Conservation (phyloP, 2,113 vertebrate genomes). For the Clarias macrocephalus region DNA sequence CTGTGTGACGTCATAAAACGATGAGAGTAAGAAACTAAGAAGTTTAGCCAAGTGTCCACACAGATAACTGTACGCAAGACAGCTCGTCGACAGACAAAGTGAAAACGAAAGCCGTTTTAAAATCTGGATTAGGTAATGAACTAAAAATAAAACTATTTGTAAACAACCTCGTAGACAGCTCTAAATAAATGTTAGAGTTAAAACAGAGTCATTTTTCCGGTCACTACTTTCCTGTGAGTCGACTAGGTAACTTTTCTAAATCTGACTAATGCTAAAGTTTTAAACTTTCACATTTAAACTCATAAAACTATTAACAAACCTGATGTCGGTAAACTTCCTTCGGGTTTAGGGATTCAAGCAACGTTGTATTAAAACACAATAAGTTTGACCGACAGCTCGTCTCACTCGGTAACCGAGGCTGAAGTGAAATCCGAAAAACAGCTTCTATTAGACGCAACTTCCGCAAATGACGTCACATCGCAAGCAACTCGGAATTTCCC, state of each 20-base stretch:
- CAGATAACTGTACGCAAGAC: neutral
- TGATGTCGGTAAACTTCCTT: neutral
- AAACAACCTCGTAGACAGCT: neutral
- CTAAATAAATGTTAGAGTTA: neutral
- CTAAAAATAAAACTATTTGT: neutral
- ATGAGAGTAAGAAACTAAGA: neutral
- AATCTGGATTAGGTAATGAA: no score
- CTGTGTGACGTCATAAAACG: neutral
- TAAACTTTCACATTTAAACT: neutral
- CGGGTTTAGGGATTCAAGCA: neutral
- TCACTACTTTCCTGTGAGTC: neutral
- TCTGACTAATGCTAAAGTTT: neutral
- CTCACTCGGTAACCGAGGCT: neutral
- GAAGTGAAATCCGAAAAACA: slow-evolving; percentile 14
- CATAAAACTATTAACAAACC: slow-evolving; percentile 3
- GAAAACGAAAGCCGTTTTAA: slow-evolving; percentile 35
- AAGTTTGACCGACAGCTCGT: neutral
- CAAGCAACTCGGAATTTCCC: neutral
- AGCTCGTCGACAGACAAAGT: neutral
- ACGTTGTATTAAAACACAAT: neutral
- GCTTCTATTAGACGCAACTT: slow-evolving; percentile 24
- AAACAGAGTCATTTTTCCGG: neutral
- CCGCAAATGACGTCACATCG: slow-evolving; percentile 3
- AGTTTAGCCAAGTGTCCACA: neutral
- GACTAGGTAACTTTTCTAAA: neutral